A percentile compares a stretch with the other conserved stretches of the same genome.
These are phyloP conservation scores for Lordiphosa clarofinis DNA, from an alignment of 1,140 invertebrate species.

Conservation along the genomic window DNA sequence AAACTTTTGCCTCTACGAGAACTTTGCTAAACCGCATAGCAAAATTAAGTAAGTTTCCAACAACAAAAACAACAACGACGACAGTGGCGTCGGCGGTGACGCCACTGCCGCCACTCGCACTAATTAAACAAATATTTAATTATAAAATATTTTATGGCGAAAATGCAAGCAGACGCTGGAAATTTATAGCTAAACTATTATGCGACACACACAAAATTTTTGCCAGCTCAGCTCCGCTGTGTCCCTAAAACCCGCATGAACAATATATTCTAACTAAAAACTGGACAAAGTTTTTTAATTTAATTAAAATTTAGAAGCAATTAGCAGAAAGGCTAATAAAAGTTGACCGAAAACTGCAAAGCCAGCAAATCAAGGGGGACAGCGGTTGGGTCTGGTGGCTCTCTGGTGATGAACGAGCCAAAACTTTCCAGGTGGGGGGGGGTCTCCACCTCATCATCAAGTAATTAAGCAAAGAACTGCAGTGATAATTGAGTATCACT, in stretches of 20 bases:
- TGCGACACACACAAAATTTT: constrained; percentile 39
- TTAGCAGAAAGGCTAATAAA: constrained; percentile 74
- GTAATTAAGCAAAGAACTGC: constrained; percentile 61
- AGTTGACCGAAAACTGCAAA: constrained; percentile 61
- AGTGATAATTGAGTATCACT: constrained; percentile 76
- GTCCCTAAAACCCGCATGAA: constrained; percentile 37
- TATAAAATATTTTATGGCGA: constrained; percentile 72
- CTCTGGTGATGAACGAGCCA: constrained; percentile 8
- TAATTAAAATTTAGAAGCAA: constrained; percentile 76
- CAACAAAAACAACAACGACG: constrained; percentile 4
- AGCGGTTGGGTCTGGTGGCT: neutral
- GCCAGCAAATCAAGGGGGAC: constrained; percentile 26
- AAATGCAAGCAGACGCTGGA: constrained; percentile 70
- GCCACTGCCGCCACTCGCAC: constrained; percentile 41
- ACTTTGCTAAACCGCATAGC: neutral
- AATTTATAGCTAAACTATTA: constrained; percentile 77
- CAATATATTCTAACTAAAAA: constrained; percentile 72
- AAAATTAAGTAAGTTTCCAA: constrained; percentile 50
- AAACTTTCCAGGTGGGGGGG: constrained; percentile 20
- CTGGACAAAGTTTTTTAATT: constrained; percentile 70
- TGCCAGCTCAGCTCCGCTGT: constrained; percentile 42
- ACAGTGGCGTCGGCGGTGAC: neutral
- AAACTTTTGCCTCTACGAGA: constrained; percentile 3
- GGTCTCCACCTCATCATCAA: constrained; percentile 21
- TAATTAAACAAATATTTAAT: constrained; percentile 79